phyloP scores from a whole-genome alignment of 2,797 vertebrate genomes.

The Epinephelus awoara region DNA sequence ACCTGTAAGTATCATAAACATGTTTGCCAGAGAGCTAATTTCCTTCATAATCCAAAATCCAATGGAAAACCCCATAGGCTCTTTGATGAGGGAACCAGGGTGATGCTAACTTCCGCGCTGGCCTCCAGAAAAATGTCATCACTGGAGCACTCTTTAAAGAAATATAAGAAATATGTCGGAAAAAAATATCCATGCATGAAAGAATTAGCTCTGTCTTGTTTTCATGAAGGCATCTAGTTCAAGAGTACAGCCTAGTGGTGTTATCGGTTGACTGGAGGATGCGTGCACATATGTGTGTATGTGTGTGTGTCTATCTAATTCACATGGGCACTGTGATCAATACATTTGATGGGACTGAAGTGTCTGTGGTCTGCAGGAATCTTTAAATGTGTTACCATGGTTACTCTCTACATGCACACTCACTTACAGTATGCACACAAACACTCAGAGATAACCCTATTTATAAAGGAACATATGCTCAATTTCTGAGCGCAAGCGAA shows the following conservation, averaged over 20 bases:
- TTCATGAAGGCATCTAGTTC: slow-evolving; percentile 2
- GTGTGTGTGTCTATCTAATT: slow-evolving; percentile 25
- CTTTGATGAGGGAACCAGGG: too few species aligned
- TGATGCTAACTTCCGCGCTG: too few species aligned
- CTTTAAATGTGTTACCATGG: slow-evolving; percentile 64
- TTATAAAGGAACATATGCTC: slow-evolving; percentile 45
- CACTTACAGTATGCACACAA: slow-evolving; percentile 34
- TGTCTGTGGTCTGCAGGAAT: slow-evolving; percentile 43
- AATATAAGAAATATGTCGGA: background rate
- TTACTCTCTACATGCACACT: slow-evolving; percentile 30
- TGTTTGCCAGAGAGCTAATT: too few species aligned
- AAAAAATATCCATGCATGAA: background rate
- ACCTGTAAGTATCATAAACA: too few species aligned
- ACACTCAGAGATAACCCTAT: slow-evolving; percentile 39
- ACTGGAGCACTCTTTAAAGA: too few species aligned
- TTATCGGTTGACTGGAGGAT: slow-evolving; percentile 1
- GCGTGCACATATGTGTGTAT: background rate
- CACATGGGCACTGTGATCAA: slow-evolving; percentile 49
- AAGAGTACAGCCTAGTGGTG: slow-evolving; percentile 47
- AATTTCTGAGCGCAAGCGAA: background rate
- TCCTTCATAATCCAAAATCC: too few species aligned
- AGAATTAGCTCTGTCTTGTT: background rate
- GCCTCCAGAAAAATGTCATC: too few species aligned
- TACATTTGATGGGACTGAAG: slow-evolving; percentile 54
- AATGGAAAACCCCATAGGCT: too few species aligned